Conservation (phyloP, 2,888 invertebrate genomes). For the Chouioia cunea region DNA sequence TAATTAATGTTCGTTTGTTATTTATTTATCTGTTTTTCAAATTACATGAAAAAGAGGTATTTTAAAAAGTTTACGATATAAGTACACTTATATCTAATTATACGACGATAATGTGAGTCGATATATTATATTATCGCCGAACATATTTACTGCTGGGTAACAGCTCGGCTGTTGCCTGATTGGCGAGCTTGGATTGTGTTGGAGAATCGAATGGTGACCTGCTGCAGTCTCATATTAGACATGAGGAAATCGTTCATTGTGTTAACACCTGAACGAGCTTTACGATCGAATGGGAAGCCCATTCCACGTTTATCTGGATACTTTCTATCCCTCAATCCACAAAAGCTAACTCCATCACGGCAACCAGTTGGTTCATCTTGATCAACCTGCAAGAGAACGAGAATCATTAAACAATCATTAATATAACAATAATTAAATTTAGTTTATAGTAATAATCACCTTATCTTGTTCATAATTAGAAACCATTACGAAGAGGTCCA, state of each 20-base stretch:
- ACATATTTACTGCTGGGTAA: too few relatives aligned
- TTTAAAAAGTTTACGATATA: too few relatives aligned
- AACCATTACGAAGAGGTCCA: constrained; percentile 83
- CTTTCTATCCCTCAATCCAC: constrained; percentile 79
- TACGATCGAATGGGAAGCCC: constrained; percentile 86
- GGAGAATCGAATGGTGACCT: background rate
- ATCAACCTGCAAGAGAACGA: constrained; percentile 49
- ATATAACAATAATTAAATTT: too few relatives aligned
- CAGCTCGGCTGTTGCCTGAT: too few relatives aligned
- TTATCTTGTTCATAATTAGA: constrained; percentile 79
- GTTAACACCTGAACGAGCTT: constrained; percentile 72
- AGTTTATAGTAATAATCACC: constrained; percentile 35
- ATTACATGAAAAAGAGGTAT: too few relatives aligned
- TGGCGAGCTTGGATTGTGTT: background rate
- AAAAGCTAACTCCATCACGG: constrained; percentile 82
- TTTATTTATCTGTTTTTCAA: too few relatives aligned
- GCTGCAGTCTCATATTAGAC: background rate
- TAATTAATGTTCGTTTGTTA: too few relatives aligned
- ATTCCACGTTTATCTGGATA: constrained; percentile 86
- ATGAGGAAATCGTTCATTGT: constrained; percentile 68
- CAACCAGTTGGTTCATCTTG: constrained; percentile 66
- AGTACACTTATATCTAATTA: too few relatives aligned
- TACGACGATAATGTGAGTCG: too few relatives aligned
- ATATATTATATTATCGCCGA: too few relatives aligned
- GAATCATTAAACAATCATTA: too few relatives aligned